phyloP scores from a whole-genome alignment of 2,113 vertebrate genomes.

The Nycticryphes semicollaris region DNA sequence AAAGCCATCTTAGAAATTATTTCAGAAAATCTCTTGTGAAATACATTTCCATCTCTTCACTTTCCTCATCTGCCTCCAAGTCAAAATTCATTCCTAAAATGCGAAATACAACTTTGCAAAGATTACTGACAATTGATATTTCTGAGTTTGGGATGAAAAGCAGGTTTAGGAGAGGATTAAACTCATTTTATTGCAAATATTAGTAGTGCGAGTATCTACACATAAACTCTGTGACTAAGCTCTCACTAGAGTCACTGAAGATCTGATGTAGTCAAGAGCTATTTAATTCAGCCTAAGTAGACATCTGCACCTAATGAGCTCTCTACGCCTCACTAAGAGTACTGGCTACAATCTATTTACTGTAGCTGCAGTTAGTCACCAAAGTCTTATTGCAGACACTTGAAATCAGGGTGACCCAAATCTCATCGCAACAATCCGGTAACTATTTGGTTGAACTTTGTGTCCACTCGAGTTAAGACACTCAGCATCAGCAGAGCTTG shows the following conservation, averaged over 20 bases:
- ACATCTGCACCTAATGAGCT: background rate
- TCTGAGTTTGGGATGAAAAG: background rate
- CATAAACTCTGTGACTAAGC: background rate
- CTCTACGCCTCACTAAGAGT: fast-evolving
- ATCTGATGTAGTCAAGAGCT: background rate
- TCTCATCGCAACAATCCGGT: background rate
- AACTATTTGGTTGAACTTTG: background rate
- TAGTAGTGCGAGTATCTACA: background rate
- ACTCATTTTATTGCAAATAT: background rate
- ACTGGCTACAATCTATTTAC: background rate
- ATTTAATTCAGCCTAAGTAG: background rate
- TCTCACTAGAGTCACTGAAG: background rate
- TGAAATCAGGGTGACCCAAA: background rate
- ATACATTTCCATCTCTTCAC: background rate
- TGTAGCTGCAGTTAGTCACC: background rate
- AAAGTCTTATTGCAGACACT: background rate
- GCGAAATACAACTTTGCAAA: background rate
- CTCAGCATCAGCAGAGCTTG: background rate
- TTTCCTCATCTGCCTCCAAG: background rate
- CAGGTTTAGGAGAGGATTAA: background rate
- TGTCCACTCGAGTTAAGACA: background rate
- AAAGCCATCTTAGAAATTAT: background rate
- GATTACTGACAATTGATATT: background rate
- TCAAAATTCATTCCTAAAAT: background rate
- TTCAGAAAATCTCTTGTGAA: background rate